phyloP scores from a whole-genome alignment of 2,113 vertebrate species.

The Chinchilla lanigera region DNA sequence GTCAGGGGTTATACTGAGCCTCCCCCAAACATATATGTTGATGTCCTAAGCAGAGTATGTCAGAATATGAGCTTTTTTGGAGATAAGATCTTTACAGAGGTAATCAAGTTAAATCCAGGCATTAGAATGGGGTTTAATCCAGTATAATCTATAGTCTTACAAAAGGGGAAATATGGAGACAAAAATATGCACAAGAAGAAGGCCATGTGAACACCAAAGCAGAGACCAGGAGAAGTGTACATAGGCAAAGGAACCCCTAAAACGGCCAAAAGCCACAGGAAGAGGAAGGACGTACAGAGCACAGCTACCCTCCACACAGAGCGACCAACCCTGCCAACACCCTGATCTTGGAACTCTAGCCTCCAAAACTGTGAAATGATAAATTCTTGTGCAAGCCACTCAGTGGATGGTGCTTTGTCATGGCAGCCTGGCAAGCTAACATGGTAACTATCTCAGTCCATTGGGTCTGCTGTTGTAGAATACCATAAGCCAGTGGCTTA shows the following conservation, averaged over 20 bases:
- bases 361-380: not conserved
- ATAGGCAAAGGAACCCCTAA: not conserved
- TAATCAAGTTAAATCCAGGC: not conserved
- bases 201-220: fast-evolving
- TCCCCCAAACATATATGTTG: fast-evolving
- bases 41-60: not conserved
- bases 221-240: fast-evolving
- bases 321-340: not conserved
- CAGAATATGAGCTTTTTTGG: not conserved
- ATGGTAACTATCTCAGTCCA: not conserved
- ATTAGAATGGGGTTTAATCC: not conserved
- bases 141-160: not conserved
- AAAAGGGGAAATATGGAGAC: not conserved
- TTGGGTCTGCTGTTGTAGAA: too few relatives aligned
- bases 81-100: not conserved
- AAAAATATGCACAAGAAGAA: not conserved
- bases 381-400: not conserved
- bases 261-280: not conserved
- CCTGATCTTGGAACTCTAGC: not conserved
- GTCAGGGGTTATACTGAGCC: fast-evolving
- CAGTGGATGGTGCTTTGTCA: fast-evolving
- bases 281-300: too few relatives aligned
- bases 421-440: not conserved
- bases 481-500: not conserved
- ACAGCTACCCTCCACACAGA: not conserved